Evolutionary conservation across 1,140 invertebrate genomes (phyloP), one percentile per base, ranked within the genome.

Genomic region (Homalodisca vitripennis): DNA sequence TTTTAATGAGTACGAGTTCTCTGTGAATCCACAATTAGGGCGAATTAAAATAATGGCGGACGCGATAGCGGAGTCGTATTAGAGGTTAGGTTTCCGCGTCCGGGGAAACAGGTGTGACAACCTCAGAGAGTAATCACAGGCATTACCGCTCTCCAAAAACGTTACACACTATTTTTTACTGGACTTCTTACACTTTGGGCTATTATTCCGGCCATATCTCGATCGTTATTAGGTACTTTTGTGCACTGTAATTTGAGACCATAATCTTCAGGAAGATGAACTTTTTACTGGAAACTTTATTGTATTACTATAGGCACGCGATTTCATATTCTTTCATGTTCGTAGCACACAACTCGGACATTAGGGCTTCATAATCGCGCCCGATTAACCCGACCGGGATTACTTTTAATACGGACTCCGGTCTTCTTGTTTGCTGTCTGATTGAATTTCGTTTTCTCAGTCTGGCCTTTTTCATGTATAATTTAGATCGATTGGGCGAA

Each of bases 161-260:
- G 22, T 51, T 41, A 14, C n/a, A 51, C 48, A 51, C 48, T 51
- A 51, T 6, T 51, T 51, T 51, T 60, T 60, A 60, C 55, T 24
- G 55, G 27, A 60, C 22, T 60, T 60, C 55, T 60, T 60, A 60
- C 55, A 60, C 55, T 60, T 60, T 60, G 55, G 55, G 55, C 55
- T 60, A 60, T 60, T 60, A 60, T 60, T 60, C 55, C 14, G 26
- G 3, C 55, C 22, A 47, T 66, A 66, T 46, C 63, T 66, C 17
- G 63, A 66, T 66, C 41, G 41, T 66, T 66, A 66, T 66, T 66
- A 66, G 63, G 63, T 22, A 66, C 32, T 66, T 66, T 66, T 66
- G 34, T 24, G 63, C 24, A 66, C 32, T 66, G 63, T 66, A 66
- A 66, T 66, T 66, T 66, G 63, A 41, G 63, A 14, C 63, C 63